Evolutionary conservation across 2,113 vertebrate genomes (phyloP).

Genomic region (Fukomys damarensis): DNA sequence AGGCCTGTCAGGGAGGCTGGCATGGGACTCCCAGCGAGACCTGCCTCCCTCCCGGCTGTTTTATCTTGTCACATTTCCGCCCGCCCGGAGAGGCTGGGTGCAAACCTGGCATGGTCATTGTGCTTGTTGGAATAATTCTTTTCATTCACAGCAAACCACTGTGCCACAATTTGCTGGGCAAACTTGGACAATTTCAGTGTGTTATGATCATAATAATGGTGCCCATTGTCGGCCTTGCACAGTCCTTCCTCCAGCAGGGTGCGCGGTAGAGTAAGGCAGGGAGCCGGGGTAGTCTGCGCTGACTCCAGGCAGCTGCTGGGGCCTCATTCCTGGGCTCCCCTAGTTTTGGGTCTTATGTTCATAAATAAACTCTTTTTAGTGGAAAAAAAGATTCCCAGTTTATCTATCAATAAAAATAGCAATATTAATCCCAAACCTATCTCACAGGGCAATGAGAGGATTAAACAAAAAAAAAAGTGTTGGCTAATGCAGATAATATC

Average conservation of each 20-base stretch:
- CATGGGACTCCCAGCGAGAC: background rate
- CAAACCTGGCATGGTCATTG: background rate
- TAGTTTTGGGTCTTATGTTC: constrained; percentile 52
- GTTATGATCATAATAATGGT: background rate
- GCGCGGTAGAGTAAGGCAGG: background rate
- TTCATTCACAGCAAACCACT: background rate
- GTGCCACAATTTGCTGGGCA: background rate
- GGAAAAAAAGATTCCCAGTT: background rate
- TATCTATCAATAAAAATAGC: constrained; percentile 3
- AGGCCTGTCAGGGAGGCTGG: background rate
- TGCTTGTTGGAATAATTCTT: background rate
- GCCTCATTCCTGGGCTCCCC: background rate
- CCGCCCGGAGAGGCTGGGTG: constrained; percentile 52
- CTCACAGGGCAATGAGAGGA: background rate
- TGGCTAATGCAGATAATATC: constrained; percentile 4
- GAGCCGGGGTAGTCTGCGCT: constrained; percentile 14
- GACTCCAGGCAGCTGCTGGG: constrained; percentile 59
- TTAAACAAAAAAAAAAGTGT: constrained; percentile 28
- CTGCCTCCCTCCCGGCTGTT: background rate
- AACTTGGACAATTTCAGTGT: background rate
- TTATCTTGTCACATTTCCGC: background rate
- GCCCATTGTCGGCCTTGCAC: background rate
- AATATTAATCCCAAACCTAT: background rate
- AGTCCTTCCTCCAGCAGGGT: background rate
- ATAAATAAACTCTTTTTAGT: constrained; percentile 80